These are phyloP conservation scores for Sceloporus undulatus DNA, from an alignment of 2,113 vertebrate genomes.

Conservation along the genomic window DNA sequence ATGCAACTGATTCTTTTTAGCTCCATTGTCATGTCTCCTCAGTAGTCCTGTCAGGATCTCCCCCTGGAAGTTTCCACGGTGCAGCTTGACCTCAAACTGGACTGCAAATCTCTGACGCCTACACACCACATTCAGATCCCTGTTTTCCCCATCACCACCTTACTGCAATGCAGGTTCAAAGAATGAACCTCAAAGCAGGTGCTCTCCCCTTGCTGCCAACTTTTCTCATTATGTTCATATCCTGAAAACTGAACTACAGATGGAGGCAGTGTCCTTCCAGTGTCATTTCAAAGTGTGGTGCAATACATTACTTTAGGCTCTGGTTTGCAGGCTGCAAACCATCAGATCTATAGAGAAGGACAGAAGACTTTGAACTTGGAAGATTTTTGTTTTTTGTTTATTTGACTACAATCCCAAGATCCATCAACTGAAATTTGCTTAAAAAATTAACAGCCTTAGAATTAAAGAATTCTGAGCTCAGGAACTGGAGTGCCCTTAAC, in stretches of 20 bases:
- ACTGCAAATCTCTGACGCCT: too few species aligned
- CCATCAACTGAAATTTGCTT: neutral
- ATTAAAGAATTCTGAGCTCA: neutral
- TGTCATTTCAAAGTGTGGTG: neutral
- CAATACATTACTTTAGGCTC: too few species aligned
- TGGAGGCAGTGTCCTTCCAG: neutral
- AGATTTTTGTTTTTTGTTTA: neutral
- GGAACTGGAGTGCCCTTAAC: neutral
- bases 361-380: neutral
- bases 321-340: neutral
- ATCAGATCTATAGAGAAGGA: too few species aligned
- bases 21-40: fast-evolving
- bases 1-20: neutral
- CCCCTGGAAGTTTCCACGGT: neutral
- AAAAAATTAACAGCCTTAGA: neutral
- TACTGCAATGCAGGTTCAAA: neutral
- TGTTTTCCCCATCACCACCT: neutral
- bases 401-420: neutral
- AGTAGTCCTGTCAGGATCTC: too few species aligned
- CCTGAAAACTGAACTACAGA: neutral
- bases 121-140: neutral
- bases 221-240: neutral
- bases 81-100: neutral
- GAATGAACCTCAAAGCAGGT: neutral
- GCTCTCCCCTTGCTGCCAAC: neutral